Conservation (phyloP, 2,797 vertebrate species). For the Telmatherina bonti region DNA sequence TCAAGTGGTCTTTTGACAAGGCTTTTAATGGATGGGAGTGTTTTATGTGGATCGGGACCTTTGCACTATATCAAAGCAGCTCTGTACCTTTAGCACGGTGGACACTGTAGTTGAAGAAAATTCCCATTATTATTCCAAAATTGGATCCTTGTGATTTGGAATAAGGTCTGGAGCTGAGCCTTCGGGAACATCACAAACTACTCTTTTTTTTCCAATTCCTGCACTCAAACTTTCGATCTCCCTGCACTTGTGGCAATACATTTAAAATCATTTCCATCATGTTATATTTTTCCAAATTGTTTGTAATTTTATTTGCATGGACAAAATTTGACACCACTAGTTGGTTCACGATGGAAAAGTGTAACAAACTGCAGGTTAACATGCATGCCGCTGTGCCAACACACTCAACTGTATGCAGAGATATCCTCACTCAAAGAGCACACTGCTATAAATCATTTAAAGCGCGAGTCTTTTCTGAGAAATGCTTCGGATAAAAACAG, state of each 20-base stretch:
- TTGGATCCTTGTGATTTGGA: constrained; percentile 45
- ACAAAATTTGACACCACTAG: constrained; percentile 5
- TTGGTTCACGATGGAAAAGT: constrained; percentile 52
- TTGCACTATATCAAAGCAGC: constrained; percentile 46
- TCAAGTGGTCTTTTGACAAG: constrained; percentile 68
- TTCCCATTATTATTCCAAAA: constrained; percentile 52
- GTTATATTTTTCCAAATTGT: background rate
- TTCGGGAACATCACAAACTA: constrained; percentile 42
- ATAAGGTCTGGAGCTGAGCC: constrained; percentile 50
- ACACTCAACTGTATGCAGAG: constrained; percentile 26
- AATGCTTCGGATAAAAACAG: constrained; percentile 72
- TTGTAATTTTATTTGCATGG: constrained; percentile 24
- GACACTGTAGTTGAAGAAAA: constrained; percentile 41
- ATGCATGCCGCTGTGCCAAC: constrained; percentile 41
- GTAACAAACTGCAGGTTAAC: constrained; percentile 54
- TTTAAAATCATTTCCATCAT: constrained; percentile 3
- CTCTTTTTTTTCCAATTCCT: constrained; percentile 14
- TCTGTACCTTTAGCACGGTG: constrained; percentile 37
- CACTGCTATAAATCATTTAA: constrained; percentile 78
- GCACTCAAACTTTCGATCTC: constrained; percentile 3
- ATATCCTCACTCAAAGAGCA: constrained; percentile 62
- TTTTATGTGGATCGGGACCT: constrained; percentile 69
- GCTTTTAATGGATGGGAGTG: constrained; percentile 73
- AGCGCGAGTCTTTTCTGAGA: constrained; percentile 68
- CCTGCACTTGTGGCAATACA: background rate